Conservation (phyloP, 2,113 vertebrate species). For the Sceloporus undulatus region DNA sequence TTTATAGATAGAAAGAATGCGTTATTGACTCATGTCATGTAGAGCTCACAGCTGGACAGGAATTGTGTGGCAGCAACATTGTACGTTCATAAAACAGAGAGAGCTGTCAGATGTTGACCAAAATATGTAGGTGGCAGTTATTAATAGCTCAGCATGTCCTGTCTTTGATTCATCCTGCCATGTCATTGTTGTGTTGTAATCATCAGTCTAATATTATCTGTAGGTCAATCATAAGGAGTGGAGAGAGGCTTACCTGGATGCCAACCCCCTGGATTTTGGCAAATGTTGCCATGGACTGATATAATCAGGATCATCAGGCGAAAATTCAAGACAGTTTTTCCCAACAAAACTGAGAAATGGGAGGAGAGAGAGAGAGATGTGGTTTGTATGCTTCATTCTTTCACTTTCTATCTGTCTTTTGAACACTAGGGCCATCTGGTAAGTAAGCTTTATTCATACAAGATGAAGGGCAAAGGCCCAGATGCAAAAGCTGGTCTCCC, state of each 20-base stretch:
- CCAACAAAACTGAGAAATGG: not conserved
- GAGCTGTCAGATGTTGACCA: slow-evolving; percentile 9
- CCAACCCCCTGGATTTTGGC: slow-evolving; percentile 26
- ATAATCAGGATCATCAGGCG: slow-evolving; percentile 32
- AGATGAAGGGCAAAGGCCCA: not conserved
- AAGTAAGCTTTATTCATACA: not conserved
- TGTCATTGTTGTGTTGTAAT: slow-evolving; percentile 11
- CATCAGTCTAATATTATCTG: not conserved
- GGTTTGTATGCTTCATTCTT: not conserved
- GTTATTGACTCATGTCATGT: not conserved
- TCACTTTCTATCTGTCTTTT: not conserved
- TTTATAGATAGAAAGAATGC: slow-evolving; percentile 27
- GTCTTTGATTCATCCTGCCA: slow-evolving; percentile 15
- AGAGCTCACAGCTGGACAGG: not conserved
- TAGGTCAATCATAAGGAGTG: not conserved
- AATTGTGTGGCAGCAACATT: not conserved
- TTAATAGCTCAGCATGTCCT: slow-evolving; percentile 13
- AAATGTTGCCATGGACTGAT: slow-evolving; percentile 20
- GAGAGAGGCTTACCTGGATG: not conserved
- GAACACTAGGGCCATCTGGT: not conserved
- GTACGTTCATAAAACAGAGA: slow-evolving; percentile 30
- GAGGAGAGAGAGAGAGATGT: not conserved
- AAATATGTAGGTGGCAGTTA: slow-evolving; percentile 13
- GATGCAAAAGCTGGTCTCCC: not conserved
- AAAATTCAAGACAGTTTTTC: not conserved